Evolutionary conservation across 2,113 vertebrate species (phyloP), one percentile per base, ranked within the genome.

Genomic region (Gymnarchus niloticus): DNA sequence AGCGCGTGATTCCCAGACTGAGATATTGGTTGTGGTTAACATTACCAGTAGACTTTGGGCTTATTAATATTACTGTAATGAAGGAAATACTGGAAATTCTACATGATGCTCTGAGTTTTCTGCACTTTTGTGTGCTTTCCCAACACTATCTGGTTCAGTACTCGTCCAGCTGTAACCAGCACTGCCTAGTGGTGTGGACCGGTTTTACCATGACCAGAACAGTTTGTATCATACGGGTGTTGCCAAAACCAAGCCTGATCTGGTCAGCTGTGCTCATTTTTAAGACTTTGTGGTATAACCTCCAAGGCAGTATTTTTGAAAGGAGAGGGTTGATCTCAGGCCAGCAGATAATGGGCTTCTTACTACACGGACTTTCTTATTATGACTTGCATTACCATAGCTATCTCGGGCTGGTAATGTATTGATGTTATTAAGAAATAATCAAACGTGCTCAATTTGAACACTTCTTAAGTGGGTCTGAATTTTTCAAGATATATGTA

Each of bases 351-450:
- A 73, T 73, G 65, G 65, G 65, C 41, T 69, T 73, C 65, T 73
- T 73, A 73, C 65, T 7, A 41, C 65, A 73, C 41, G 65, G 65
- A 73, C 65, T 37, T 82, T 52, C 51, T 33, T 54, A n/a, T 82
- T 25, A 37, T 56, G 28, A 37, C 17, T 54, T 33, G 49, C 25
- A 82, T 19, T 82, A n/a, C 10, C 51, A 33, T 33, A 21, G 81
- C 51, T n/a, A 82, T 25, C 81, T 41, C 49, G 28, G 25, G 54
- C 65, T 41, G 1, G 33, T 73, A 73, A 73, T 73, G 65, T 41
- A 73, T 73, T 73, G 65, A 73, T 41, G 65, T 73, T 73, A 73
- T 73, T 73, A 73, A 73, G 65, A 73, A 73, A 73, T 73, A 73
- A 73, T 73, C 65, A 73, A 73, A 73, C 65, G 41, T 73, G 65